Percentiles rank a stretch among this genome's conserved stretches.
Evolutionary conservation across 2,797 vertebrate genomes (phyloP).

Genomic region (Hirundo rustica): DNA sequence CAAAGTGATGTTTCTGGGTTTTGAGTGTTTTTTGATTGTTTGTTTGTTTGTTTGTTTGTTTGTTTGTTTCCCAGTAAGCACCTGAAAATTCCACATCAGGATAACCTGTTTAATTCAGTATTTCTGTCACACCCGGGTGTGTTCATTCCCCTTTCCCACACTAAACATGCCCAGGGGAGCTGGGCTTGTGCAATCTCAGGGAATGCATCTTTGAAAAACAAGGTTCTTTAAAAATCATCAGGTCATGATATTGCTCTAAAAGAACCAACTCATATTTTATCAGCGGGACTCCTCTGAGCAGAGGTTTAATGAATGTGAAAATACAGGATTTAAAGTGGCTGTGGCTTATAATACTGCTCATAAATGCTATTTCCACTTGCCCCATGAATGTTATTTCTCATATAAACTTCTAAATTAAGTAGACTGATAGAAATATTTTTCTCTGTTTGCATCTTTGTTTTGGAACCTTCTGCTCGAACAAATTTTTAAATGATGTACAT

Average conservation of each 20-base stretch:
- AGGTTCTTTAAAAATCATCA: constrained; percentile 58
- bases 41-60: background rate
- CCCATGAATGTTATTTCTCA: constrained; percentile 58
- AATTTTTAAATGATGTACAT: constrained; percentile 20
- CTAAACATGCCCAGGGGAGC: background rate
- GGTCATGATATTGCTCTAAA: constrained; percentile 62
- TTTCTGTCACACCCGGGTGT: background rate
- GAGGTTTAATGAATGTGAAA: constrained; percentile 64
- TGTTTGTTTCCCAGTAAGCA: background rate
- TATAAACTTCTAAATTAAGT: constrained; percentile 58
- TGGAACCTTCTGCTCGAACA: constrained; percentile 32
- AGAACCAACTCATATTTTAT: constrained; percentile 49
- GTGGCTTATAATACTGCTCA: constrained; percentile 25
- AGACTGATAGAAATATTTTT: constrained; percentile 55
- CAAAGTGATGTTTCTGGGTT: background rate
- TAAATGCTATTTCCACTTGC: constrained; percentile 29
- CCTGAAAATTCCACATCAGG: background rate
- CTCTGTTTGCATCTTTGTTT: constrained; percentile 27
- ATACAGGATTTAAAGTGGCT: constrained; percentile 18
- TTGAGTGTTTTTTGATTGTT: background rate
- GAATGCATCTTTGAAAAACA: background rate
- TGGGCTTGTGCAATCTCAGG: background rate
- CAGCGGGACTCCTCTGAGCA: constrained; percentile 56
- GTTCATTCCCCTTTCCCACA: background rate
- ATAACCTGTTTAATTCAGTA: background rate